Percentiles rank a stretch among this genome's conserved stretches.
These are phyloP conservation scores for Columba guinea DNA, from an alignment of 2,797 vertebrate species.

Conservation along the genomic window DNA sequence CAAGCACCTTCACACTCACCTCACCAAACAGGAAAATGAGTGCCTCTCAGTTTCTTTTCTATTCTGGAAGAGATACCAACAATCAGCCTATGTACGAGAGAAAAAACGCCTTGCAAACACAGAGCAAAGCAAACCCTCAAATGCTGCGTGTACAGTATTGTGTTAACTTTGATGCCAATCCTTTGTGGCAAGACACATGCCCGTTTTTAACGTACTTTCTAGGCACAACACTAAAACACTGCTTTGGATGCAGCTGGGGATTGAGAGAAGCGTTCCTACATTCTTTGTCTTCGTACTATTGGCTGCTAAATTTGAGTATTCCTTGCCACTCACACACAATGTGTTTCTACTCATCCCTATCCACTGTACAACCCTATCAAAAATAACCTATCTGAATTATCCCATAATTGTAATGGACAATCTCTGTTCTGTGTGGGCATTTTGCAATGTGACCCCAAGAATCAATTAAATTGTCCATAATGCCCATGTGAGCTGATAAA, in stretches of 20 bases:
- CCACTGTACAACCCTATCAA: not conserved
- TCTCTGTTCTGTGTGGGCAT: not conserved
- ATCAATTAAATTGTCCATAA: not conserved
- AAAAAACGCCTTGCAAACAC: not conserved
- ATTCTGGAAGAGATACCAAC: not conserved
- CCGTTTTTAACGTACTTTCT: too few species aligned
- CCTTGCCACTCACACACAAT: not conserved
- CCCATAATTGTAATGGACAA: not conserved
- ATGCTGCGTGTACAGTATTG: not conserved
- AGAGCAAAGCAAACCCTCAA: not conserved
- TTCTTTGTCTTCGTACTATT: not conserved
- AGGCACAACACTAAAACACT: too few species aligned
- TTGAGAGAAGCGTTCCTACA: not conserved
- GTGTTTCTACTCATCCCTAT: not conserved
- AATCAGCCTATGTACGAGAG: not conserved
- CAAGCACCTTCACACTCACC: not conserved
- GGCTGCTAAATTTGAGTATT: not conserved
- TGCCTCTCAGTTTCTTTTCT: not conserved
- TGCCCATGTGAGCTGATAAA: not conserved
- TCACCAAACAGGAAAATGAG: not conserved
- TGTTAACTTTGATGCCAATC: slow-evolving; percentile 10
- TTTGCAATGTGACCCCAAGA: not conserved
- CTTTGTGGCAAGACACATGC: slow-evolving; percentile 42
- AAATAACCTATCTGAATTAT: not conserved
- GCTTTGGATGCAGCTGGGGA: not conserved